phyloP scores from a whole-genome alignment of 2,888 invertebrate genomes.

The Hydrotaea cyrtoneurina region DNA sequence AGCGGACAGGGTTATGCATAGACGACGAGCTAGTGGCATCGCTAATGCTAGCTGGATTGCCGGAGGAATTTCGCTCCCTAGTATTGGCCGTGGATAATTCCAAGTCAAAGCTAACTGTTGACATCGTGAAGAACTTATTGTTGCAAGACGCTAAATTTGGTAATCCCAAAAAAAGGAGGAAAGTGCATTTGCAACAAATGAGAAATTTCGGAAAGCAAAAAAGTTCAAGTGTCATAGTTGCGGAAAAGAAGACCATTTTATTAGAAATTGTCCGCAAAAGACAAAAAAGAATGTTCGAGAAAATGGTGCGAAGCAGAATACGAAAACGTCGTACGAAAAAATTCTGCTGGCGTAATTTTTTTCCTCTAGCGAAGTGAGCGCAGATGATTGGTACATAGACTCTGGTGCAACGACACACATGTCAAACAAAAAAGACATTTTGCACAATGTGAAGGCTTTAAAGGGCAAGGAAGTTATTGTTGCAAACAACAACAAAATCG shows the following conservation, averaged over 20 bases:
- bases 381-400: conserved; percentile 49
- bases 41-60: conserved; percentile 62
- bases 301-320: too few species aligned
- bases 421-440: conserved; percentile 36
- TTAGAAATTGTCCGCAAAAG: conserved; percentile 51
- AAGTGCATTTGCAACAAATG: conserved; percentile 38
- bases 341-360: conserved; percentile 30
- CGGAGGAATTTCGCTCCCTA: conserved; percentile 53
- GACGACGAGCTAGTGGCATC: conserved; percentile 62
- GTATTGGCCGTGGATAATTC: conserved; percentile 61
- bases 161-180: conserved; percentile 35
- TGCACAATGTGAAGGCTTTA: too few species aligned
- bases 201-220: too few species aligned
- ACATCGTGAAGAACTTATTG: conserved; percentile 57
- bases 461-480: too few species aligned
- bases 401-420: conserved; percentile 56
- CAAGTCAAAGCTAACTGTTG: conserved; percentile 41
- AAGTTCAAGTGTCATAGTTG: conserved; percentile 52
- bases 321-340: conserved; percentile 38
- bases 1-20: conserved; percentile 54
- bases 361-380: background rate
- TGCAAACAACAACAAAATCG: conserved; percentile 41
- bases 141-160: conserved; percentile 65
- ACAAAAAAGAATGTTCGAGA: conserved; percentile 15
- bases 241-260: too few species aligned